Base-by-base conservation (phyloP, 1,140 invertebrate genomes). In the Aphaenogaster floridana region DNA sequence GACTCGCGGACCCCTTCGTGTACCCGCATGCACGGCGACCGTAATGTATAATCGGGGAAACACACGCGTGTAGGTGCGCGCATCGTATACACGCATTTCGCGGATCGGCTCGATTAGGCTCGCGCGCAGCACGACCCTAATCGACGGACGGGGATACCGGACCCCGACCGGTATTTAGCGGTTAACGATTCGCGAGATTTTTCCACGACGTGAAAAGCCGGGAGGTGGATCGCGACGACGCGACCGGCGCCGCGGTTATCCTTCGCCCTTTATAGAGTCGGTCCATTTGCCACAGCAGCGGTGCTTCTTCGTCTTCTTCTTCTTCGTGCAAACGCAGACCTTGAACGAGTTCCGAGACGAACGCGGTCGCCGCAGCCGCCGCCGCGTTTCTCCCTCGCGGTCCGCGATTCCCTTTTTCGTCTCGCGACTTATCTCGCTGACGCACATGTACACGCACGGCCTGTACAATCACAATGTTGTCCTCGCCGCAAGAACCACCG, bases 181-280 rank as follows among this genome's bases (percentile, higher is more conserved):
- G 63, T 57, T 90, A 90, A 91, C 68, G 91, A 91, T 90, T 88
- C 48, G 11, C 5, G 28, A 66, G 71, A 90, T 86, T 92, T 89
- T 91, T 91, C 78, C 59, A 21, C 87, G 8, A 74, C 17, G 68
- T 57, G 72, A 8, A 34, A 78, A 78, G 15, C 13, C 2, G 34
- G 5, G 28, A 21, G 13, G 4, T 52, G 59, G 42, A 36, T 63
- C 85, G 50, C 48, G 61, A 36, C 36, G 50, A 64, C 48, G 42
- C 57, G 74, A 89, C 74, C 64, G 83, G 48, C 63, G 42, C 42
- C 77, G 63, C 66, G 86, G 28, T 89, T 92, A 89, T 93, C 79
- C 92, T 69, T 91, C 74, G 28, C 76, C 72, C 76, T 94, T 94
- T 94, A 94, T 94, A 90, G 92, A 93, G 92, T 90, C 90, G 92